Evolutionary conservation across 2,113 vertebrate species (phyloP), one percentile per base, ranked within the genome.

Genomic region (Onychostruthus taczanowskii): DNA sequence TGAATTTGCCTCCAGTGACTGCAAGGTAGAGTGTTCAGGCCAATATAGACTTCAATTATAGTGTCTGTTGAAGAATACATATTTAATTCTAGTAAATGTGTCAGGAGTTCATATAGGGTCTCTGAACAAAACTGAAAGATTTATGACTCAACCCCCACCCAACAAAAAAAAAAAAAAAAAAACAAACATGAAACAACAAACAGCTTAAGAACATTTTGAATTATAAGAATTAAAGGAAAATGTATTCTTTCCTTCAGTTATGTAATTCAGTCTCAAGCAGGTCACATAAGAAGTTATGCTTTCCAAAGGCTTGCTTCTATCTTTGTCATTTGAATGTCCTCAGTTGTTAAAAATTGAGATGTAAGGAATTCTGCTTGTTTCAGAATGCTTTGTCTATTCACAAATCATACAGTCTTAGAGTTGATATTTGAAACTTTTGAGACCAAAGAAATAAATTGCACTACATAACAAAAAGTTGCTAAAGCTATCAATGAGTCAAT

Each of bases 371-470:
- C 22, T 69, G 16, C 31, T 70, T 44, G 11, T 43, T 91, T 67
- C 37, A 27, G 37, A 78, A 43, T 74, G n/a, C 10, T 56, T 77
- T 35, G 19, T 33, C 18, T 72, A 6, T 52, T 62, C 47, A 43
- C 0, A 1, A 31, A 5, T 62, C 14, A 3, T 47, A 35, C 4
- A 63, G 8, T 53, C 53, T 76, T 20, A 31, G 2, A 10, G 6
- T 16, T 80, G 27, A 39, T 24, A 58, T 75, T 59, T 74, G 52
- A 86, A 87, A 69, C 8, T n/a, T 95, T 53, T 63, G 31, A 72
- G 33, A 33, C 16, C 13, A 74, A 72, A 58, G 20, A 82, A 68
- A 72, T 18, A 41, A 56, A 78, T 10, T 26, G 9, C 67, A 39
- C 14, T 4, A 1, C 31, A 4, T 4, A 89, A 77, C 31, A 84